phyloP scores from a whole-genome alignment of 2,888 invertebrate species.

The Melanargia galathea region DNA sequence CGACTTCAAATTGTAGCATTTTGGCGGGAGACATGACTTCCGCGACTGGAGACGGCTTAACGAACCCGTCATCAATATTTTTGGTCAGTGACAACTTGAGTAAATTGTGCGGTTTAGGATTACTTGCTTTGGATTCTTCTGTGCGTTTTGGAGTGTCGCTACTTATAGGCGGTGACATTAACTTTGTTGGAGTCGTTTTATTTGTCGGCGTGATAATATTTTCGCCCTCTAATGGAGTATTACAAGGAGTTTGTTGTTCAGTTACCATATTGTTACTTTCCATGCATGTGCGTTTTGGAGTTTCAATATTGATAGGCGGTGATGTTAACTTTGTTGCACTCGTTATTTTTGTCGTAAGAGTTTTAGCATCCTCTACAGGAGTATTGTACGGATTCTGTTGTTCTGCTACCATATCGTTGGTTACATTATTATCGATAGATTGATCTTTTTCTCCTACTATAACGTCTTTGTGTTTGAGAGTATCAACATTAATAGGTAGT shows the following conservation, averaged over 20 bases:
- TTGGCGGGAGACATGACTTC: constrained; percentile 75
- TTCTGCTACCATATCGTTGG: constrained; percentile 32
- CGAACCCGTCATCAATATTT: constrained; percentile 63
- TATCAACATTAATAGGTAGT: constrained; percentile 30
- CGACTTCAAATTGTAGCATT: constrained; percentile 74
- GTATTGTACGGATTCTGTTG: constrained; percentile 41
- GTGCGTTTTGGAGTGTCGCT: constrained; percentile 54
- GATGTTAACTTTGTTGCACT: constrained; percentile 44
- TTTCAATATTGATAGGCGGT: constrained; percentile 30
- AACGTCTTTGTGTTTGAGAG: constrained; percentile 45
- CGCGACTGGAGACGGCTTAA: constrained; percentile 66
- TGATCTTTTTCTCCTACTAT: constrained; percentile 57
- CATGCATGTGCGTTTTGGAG: constrained; percentile 36
- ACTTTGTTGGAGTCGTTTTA: constrained; percentile 38
- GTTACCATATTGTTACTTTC: constrained; percentile 28
- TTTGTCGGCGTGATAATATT: constrained; percentile 9
- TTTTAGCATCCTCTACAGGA: constrained; percentile 3
- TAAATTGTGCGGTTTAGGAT: constrained; percentile 49
- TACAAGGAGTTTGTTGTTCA: constrained; percentile 38
- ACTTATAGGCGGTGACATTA: constrained; percentile 47
- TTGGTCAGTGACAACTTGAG: constrained; percentile 62
- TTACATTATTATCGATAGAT: constrained; percentile 55
- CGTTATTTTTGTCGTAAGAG: constrained; percentile 37
- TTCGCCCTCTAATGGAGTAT: constrained; percentile 35
- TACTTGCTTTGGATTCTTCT: constrained; percentile 34